Evolutionary conservation across 2,797 vertebrate species (phyloP).

Genomic region (Neoniphon sammara): DNA sequence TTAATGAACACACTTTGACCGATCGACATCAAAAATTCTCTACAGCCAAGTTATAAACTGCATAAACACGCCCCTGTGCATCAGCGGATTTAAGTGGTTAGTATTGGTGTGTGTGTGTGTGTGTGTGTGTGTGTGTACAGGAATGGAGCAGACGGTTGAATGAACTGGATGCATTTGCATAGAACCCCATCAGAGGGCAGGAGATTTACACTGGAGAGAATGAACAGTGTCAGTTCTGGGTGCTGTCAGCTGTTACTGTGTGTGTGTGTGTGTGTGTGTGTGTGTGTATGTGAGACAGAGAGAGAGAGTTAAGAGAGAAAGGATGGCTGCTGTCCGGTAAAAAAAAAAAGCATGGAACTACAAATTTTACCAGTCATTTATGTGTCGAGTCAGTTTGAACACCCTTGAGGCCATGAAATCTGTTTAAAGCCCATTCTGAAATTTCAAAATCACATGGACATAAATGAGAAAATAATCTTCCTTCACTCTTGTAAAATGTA

Average conservation of each 20-base stretch:
- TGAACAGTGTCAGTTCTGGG: conserved; percentile 9
- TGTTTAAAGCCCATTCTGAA: background rate
- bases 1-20: background rate
- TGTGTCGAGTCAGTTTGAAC: background rate
- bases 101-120: background rate
- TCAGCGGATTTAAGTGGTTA: background rate
- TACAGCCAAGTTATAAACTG: background rate
- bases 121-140: conserved; percentile 17
- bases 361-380: background rate
- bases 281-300: conserved; percentile 2
- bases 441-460: background rate
- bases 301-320: background rate
- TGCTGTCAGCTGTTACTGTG: conserved; percentile 1
- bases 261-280: conserved; percentile 21
- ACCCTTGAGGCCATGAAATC: background rate
- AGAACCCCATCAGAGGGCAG: conserved; percentile 40
- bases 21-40: conserved; percentile 4
- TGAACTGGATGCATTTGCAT: conserved; percentile 46
- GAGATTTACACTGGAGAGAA: conserved; percentile 27
- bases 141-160: conserved; percentile 32
- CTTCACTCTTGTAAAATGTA: background rate
- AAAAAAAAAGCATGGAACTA: background rate
- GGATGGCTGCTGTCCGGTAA: background rate
- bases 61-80: background rate
- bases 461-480: background rate